Conservation (phyloP, 1,140 invertebrate genomes). For the Rhyacophila brunnea region DNA sequence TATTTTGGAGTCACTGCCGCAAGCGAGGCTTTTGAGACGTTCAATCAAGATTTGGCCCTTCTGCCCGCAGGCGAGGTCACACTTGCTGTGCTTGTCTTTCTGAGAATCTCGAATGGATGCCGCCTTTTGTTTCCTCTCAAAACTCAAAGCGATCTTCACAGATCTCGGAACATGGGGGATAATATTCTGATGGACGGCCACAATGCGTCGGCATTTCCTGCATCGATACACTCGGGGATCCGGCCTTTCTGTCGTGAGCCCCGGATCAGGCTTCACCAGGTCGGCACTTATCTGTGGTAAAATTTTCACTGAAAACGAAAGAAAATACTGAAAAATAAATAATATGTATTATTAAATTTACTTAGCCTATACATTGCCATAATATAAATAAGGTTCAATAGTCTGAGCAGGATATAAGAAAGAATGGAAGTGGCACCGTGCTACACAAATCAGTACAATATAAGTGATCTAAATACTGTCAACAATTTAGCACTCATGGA, state of each 20-base stretch:
- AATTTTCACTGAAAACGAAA: conserved; percentile 66
- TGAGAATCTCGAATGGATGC: neutral
- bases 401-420: too few relatives aligned
- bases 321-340: conserved; percentile 1
- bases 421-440: too few relatives aligned
- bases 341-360: neutral
- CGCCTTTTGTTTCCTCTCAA: conserved; percentile 7
- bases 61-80: conserved; percentile 41
- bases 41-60: conserved; percentile 49
- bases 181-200: conserved; percentile 76
- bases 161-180: conserved; percentile 65
- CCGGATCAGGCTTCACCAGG: conserved; percentile 77
- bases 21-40: conserved; percentile 43
- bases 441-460: too few relatives aligned
- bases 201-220: conserved; percentile 72
- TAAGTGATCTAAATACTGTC: too few relatives aligned
- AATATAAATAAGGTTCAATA: too few relatives aligned
- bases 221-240: conserved; percentile 81
- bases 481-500: too few relatives aligned
- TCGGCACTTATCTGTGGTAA: conserved; percentile 74
- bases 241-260: conserved; percentile 69
- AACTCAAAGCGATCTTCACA: conserved; percentile 47
- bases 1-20: conserved; percentile 6
- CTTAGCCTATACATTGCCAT: too few relatives aligned
- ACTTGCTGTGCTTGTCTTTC: conserved; percentile 12